phyloP scores from a whole-genome alignment of 1,140 invertebrate species.

The Vanessa tameamea region DNA sequence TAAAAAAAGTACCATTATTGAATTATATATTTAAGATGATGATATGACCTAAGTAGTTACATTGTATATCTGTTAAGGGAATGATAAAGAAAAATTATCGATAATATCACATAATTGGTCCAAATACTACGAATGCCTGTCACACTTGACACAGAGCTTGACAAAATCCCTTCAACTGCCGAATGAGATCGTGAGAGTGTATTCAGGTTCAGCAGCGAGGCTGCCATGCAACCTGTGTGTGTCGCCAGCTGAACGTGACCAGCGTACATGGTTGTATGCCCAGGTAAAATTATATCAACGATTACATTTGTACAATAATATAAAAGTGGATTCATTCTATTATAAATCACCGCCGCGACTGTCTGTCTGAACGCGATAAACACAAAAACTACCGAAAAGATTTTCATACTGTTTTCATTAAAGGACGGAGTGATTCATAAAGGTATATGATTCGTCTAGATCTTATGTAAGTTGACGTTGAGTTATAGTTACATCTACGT shows the following conservation, averaged over 20 bases:
- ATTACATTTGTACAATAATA: background rate
- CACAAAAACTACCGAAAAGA: too few species aligned
- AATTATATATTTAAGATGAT: too few species aligned
- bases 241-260: constrained; percentile 27
- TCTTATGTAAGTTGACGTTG: too few species aligned
- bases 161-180: constrained; percentile 13
- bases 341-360: too few species aligned
- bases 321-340: too few species aligned
- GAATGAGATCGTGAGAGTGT: constrained; percentile 30
- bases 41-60: too few species aligned
- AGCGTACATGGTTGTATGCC: constrained; percentile 40
- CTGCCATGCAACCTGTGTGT: constrained; percentile 50
- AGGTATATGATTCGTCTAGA: too few species aligned
- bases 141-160: background rate
- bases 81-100: background rate
- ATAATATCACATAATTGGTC: constrained; percentile 29
- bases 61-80: background rate
- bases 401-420: too few species aligned
- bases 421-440: too few species aligned
- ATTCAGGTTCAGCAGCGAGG: constrained; percentile 36
- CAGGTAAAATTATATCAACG: constrained; percentile 29
- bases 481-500: too few species aligned
- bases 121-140: constrained; percentile 42
- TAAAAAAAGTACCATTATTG: too few species aligned
- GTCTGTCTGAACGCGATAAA: too few species aligned